Evolutionary conservation across 2,113 vertebrate genomes (phyloP).

Genomic region (Pristiophorus japonicus): DNA sequence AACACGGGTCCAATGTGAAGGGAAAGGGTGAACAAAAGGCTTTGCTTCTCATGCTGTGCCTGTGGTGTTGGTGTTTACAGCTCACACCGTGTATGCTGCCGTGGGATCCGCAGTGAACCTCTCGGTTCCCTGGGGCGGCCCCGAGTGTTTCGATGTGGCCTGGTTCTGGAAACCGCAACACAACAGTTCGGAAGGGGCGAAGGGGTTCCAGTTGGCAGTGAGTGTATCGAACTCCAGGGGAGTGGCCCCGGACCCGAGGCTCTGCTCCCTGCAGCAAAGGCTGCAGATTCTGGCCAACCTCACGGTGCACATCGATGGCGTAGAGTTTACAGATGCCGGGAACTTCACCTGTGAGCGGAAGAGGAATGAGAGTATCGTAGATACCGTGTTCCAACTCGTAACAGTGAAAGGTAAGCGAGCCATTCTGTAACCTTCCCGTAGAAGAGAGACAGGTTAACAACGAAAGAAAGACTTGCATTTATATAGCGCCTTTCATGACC

Average conservation of each 20-base stretch:
- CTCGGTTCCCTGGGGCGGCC: neutral
- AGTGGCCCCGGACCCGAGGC: neutral
- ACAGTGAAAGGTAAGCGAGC: neutral
- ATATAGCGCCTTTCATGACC: too few species aligned
- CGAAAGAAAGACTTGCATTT: too few species aligned
- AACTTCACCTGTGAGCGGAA: neutral
- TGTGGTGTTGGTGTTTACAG: neutral
- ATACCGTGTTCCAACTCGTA: neutral
- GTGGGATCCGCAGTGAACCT: neutral
- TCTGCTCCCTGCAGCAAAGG: neutral
- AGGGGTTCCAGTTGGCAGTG: neutral
- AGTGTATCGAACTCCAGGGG: neutral
- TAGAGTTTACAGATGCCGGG: neutral
- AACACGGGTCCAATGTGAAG: neutral
- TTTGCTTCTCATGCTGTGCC: neutral
- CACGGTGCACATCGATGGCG: neutral
- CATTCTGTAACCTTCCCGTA: neutral
- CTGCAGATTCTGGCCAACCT: neutral
- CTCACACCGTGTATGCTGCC: neutral
- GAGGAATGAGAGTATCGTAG: neutral
- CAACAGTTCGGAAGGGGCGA: neutral
- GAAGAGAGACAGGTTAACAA: too few species aligned
- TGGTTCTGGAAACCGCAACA: neutral
- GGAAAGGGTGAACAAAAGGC: neutral
- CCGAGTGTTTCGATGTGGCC: neutral